Percentiles rank a stretch among this genome's conserved stretches.
phyloP scores from a whole-genome alignment of 2,888 invertebrate genomes.

The Hemistola chrysoprasaria region DNA sequence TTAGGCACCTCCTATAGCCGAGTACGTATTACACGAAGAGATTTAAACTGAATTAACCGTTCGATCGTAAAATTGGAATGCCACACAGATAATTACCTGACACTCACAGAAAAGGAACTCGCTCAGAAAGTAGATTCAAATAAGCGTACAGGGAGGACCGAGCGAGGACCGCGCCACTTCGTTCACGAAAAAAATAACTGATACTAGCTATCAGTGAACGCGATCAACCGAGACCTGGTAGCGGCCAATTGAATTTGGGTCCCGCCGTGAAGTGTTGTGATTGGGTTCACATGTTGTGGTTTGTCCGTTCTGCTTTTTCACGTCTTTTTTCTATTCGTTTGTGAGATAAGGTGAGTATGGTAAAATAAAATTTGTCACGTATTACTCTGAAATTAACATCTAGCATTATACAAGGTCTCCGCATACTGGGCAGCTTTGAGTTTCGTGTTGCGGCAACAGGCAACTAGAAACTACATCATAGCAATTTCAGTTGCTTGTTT shows the following conservation, averaged over 20 bases:
- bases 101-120: conserved; percentile 82
- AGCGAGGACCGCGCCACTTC: conserved; percentile 50
- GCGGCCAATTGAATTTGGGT: conserved; percentile 58
- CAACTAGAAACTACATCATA: no score
- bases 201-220: conserved; percentile 56
- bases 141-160: conserved; percentile 73
- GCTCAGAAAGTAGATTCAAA: conserved; percentile 77
- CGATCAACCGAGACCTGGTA: conserved; percentile 62
- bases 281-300: conserved; percentile 30
- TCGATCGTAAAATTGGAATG: conserved; percentile 82
- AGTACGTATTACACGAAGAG: conserved; percentile 77
- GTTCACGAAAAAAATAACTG: conserved; percentile 64
- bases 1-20: conserved; percentile 70
- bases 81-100: conserved; percentile 83
- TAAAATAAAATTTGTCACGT: no score
- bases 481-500: no score
- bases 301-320: conserved; percentile 18
- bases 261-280: conserved; percentile 33
- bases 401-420: no score
- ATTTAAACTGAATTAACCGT: conserved; percentile 82
- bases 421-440: no score
- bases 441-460: no score
- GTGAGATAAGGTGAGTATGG: no score
- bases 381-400: no score
- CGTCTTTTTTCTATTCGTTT: conserved; percentile 21